These are phyloP conservation scores for Dicyrtomina minuta DNA, from an alignment of 2,888 invertebrate genomes.

Conservation along the genomic window DNA sequence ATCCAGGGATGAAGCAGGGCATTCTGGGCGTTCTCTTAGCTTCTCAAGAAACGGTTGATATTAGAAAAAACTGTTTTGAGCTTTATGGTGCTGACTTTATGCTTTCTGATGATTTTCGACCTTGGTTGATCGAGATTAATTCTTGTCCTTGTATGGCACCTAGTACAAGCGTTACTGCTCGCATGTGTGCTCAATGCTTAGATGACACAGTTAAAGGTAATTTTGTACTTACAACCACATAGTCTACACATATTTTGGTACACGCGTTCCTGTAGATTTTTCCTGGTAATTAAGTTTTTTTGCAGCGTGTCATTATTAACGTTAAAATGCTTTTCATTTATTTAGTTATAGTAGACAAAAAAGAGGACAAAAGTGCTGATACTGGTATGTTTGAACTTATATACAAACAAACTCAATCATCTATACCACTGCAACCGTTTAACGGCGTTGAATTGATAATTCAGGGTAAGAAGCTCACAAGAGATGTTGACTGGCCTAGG, in stretches of 20 bases:
- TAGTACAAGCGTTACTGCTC: slow-evolving; percentile 81
- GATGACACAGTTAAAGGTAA: slow-evolving; percentile 84
- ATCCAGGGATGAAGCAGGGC: slow-evolving; percentile 80
- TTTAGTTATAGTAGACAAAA: slow-evolving; percentile 74
- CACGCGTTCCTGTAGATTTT: too few species aligned
- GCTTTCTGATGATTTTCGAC: slow-evolving; percentile 77
- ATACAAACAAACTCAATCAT: slow-evolving; percentile 74
- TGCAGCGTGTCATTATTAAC: not conserved
- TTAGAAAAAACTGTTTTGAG: slow-evolving; percentile 77
- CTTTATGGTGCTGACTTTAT: slow-evolving; percentile 91
- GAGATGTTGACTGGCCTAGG: slow-evolving; percentile 53
- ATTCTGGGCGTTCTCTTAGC: slow-evolving; percentile 78
- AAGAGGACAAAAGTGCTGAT: slow-evolving; percentile 70
- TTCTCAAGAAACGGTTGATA: slow-evolving; percentile 64
- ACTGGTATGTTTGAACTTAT: slow-evolving; percentile 79
- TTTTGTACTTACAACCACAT: too few species aligned
- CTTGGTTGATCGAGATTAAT: slow-evolving; percentile 92
- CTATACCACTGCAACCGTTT: slow-evolving; percentile 54
- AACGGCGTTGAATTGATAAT: slow-evolving; percentile 46
- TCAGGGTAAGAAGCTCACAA: slow-evolving; percentile 47
- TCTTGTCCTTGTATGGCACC: slow-evolving; percentile 80
- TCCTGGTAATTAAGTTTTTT: not conserved
- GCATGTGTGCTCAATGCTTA: slow-evolving; percentile 76
- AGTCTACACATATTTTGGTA: too few species aligned
- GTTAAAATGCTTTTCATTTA: not conserved